Conservation (phyloP, 2,888 invertebrate genomes). For the Rotaria macrura region DNA sequence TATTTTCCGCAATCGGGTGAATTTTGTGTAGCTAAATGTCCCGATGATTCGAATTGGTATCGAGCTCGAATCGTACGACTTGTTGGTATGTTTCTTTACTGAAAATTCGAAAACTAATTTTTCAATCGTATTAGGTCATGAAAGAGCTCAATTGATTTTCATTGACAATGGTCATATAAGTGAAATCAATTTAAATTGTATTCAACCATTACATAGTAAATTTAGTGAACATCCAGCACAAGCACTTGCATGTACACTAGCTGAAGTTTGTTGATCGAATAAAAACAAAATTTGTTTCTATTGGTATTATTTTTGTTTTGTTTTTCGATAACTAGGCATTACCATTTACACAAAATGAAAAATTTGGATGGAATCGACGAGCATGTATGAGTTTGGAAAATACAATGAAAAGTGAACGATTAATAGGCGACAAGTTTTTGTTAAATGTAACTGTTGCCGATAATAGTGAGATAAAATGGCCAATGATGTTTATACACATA, state of each 20-base stretch:
- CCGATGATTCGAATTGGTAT: not conserved
- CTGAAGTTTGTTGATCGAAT: not conserved
- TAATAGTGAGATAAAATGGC: not conserved
- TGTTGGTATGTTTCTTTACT: not conserved
- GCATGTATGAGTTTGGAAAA: constrained; percentile 12
- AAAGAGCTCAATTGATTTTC: not conserved
- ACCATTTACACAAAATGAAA: not conserved
- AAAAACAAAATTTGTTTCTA: too few species aligned
- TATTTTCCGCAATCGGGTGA: not conserved
- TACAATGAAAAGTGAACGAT: not conserved
- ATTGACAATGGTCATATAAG: not conserved
- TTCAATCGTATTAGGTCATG: not conserved
- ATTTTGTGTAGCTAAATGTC: not conserved
- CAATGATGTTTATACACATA: constrained; percentile 8
- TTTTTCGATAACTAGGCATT: not conserved
- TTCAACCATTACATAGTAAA: not conserved
- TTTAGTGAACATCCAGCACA: not conserved
- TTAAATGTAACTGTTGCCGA: not conserved
- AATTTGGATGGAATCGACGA: not conserved
- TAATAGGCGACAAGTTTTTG: not conserved
- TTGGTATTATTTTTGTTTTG: too few species aligned
- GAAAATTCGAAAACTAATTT: too few species aligned
- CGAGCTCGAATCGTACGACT: not conserved
- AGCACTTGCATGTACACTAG: not conserved
- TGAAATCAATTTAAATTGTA: not conserved